Base-by-base conservation (phyloP, 1,140 invertebrate species). In the Cydia amplana region DNA sequence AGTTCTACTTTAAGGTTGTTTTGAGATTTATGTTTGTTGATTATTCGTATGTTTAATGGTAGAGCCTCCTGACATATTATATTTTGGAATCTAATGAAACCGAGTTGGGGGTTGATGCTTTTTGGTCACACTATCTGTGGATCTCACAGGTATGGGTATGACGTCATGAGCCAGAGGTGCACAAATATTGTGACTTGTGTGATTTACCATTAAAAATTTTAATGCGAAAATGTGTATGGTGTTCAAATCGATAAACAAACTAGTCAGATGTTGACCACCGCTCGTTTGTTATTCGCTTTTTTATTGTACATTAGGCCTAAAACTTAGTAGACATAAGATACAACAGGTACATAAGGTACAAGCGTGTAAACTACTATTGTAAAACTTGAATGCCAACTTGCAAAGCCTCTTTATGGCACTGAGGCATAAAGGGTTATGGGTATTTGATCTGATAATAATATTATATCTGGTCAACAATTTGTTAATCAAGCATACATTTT, bases 191-290 rank as follows among this genome's bases (percentile, higher is more conserved):
- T n/a, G 46, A 49, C n/a, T n/a, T n/a, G n/a, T n/a, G n/a, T 49
- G 10, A 49, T 49, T 49, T 49, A 49, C 46, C 46, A 49, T n/a
- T n/a, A n/a, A n/a, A n/a, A n/a, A n/a, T 51, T 51, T 51, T n/a
- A 51, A 51, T 51, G 49, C n/a, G 6, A 20, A 23, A 23, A 60
- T 60, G 20, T 60, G 16, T n/a, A 55, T 55, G 51, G 51, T 5
- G 5, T 70, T 70, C 16, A 70, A n/a, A 18, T 40, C 12, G 20
- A 9, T 70, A 43, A 70, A 36, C 20, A n/a, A 18, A 43, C 65
- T 70, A 70, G 65, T 70, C 65, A 70, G 64, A 32, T 65, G n/a
- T 36, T 18, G 32, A 36, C 65, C 65, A 36, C 65, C 65, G 65
- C 32, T 36, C 43, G 65, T 36, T 36, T 36, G 25, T 25, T 32